Percentiles rank a stretch among this genome's conserved stretches.
Evolutionary conservation across 2,797 vertebrate genomes (phyloP).

Genomic region (Danio aesculapii): DNA sequence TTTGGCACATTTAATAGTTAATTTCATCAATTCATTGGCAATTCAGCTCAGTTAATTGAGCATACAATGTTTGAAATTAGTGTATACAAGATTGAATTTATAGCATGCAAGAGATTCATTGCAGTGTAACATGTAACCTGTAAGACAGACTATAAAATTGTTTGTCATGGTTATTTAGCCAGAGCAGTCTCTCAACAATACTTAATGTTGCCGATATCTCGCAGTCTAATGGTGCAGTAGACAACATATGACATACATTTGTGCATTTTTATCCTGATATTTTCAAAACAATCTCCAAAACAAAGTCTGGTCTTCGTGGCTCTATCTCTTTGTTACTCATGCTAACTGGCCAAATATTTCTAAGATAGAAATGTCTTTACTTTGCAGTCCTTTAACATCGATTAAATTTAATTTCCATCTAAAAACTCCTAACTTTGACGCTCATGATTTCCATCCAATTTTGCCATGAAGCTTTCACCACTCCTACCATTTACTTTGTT

Average conservation of each 20-base stretch:
- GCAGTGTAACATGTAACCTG: not conserved
- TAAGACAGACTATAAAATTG: not conserved
- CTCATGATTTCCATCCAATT: not conserved
- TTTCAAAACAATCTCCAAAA: slow-evolving; percentile 1
- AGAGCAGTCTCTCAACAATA: not conserved
- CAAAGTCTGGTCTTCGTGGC: not conserved
- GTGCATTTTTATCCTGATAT: not conserved
- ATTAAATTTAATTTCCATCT: slow-evolving; percentile 6
- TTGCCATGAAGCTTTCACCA: slow-evolving; percentile 19
- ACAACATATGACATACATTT: not conserved
- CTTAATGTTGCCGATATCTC: not conserved
- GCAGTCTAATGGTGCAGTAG: not conserved
- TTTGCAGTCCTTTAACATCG: not conserved
- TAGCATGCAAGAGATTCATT: not conserved
- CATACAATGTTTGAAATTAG: not conserved
- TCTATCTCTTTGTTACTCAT: not conserved
- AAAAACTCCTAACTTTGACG: not conserved
- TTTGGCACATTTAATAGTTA: no score
- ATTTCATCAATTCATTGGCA: no score
- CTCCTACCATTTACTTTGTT: slow-evolving; percentile 19
- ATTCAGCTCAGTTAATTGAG: not conserved
- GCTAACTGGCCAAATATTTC: not conserved
- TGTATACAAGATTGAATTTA: not conserved
- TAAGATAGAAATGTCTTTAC: no score
- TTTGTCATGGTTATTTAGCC: not conserved